Conservation (phyloP, 2,113 vertebrate genomes). For the Phaetusa simplex region DNA sequence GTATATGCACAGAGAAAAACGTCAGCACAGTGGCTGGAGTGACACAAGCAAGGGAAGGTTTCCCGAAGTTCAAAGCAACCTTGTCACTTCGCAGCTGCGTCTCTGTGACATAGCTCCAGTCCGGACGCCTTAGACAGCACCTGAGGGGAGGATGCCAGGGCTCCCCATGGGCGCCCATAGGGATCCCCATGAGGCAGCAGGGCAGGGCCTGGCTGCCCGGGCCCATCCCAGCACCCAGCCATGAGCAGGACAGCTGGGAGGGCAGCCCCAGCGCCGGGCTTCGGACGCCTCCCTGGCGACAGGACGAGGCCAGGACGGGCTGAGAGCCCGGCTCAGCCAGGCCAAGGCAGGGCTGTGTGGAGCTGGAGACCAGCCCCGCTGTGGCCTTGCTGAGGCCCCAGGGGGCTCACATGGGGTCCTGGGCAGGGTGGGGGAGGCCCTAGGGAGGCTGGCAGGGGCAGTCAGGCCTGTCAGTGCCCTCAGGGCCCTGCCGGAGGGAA, state of each 20-base stretch:
- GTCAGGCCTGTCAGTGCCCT: not conserved
- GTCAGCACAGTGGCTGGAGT: not conserved
- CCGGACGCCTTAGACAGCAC: not conserved
- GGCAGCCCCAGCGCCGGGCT: not conserved
- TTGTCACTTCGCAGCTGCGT: not conserved
- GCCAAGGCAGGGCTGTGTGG: too few species aligned
- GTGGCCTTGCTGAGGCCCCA: rapidly evolving
- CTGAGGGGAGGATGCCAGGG: not conserved
- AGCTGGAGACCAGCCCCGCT: not conserved
- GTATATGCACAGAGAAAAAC: not conserved
- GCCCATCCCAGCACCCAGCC: rapidly evolving
- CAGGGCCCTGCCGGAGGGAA: not conserved
- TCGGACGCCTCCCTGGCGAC: rapidly evolving
- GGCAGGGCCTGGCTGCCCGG: not conserved
- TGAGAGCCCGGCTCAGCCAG: not conserved
- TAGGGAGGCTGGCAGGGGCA: not conserved
- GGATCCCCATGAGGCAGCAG: too few species aligned
- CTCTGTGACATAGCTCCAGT: not conserved
- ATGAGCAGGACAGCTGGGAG: not conserved
- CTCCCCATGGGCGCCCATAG: not conserved
- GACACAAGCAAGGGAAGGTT: not conserved
- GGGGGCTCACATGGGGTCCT: rapidly evolving
- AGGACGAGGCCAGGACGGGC: rapidly evolving
- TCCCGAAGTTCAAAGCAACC: not conserved
- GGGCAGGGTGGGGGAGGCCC: not conserved